These are phyloP conservation scores for Neoarius graeffei DNA, from an alignment of 2,113 vertebrate genomes.

Conservation along the genomic window DNA sequence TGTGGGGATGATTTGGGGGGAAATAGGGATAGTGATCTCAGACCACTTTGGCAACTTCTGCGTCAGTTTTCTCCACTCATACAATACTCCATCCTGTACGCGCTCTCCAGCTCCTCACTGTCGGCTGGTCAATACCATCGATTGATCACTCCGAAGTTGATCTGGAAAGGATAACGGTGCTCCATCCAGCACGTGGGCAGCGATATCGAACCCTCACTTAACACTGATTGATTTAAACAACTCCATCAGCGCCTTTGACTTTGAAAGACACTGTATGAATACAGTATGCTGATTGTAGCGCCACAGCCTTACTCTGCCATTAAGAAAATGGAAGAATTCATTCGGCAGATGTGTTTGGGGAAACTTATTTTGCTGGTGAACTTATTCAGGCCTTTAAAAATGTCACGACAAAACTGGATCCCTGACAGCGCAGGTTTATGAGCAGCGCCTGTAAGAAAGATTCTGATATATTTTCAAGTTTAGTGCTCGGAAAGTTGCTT, in stretches of 20 bases:
- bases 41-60: constrained; percentile 41
- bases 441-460: constrained; percentile 46
- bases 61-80: neutral
- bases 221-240: constrained; percentile 1
- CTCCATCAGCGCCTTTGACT: neutral
- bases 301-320: neutral
- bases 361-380: neutral
- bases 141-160: constrained; percentile 41
- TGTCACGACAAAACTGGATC: constrained; percentile 34
- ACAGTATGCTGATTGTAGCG: neutral
- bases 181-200: constrained; percentile 10
- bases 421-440: constrained; percentile 34
- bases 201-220: neutral
- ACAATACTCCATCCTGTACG: neutral
- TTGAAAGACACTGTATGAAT: neutral
- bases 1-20: neutral
- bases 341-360: constrained; percentile 26
- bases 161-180: constrained; percentile 24
- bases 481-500: neutral
- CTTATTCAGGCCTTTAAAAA: constrained; percentile 59
- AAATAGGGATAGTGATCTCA: neutral
- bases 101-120: neutral
- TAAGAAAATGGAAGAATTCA: neutral
- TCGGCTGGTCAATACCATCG: constrained; percentile 25
- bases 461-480: constrained; percentile 25